Percentiles rank a stretch among this genome's conserved stretches.
phyloP scores from a whole-genome alignment of 2,113 vertebrate species.

The Rhabdornis inornatus region DNA sequence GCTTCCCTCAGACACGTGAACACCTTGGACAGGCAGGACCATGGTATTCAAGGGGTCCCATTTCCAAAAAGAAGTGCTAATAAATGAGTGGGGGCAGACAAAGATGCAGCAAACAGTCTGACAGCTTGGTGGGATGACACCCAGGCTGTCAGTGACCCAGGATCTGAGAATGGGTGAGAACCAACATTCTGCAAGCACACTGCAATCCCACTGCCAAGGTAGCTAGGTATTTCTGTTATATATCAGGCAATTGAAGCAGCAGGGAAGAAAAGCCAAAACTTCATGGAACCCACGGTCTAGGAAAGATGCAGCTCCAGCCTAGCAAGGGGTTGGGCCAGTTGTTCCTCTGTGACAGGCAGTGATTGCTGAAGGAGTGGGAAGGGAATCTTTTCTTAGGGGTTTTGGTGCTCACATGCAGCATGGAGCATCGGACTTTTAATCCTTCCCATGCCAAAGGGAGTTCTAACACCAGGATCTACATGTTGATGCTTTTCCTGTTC shows the following conservation, averaged over 20 bases:
- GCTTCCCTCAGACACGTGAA: too few species aligned
- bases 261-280: not conserved
- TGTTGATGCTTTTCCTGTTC: not conserved
- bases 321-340: fast-evolving
- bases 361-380: not conserved
- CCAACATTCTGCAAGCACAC: not conserved
- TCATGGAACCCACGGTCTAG: fast-evolving
- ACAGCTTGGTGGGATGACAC: not conserved
- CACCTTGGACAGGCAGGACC: fast-evolving
- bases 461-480: not conserved
- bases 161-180: not conserved
- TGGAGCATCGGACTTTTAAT: not conserved
- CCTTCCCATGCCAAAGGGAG: not conserved
- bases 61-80: not conserved
- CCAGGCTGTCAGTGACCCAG: not conserved
- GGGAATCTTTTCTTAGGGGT: not conserved
- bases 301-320: not conserved
- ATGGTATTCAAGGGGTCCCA: too few species aligned
- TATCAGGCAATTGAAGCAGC: not conserved
- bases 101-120: not conserved
- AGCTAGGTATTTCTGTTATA: too few species aligned
- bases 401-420: not conserved
- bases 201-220: not conserved
- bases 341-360: not conserved
- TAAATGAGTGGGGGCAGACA: fast-evolving